Evolutionary conservation across 2,797 vertebrate genomes (phyloP), one percentile per base, ranked within the genome.

Genomic region (Enteromius paludinosus): DNA sequence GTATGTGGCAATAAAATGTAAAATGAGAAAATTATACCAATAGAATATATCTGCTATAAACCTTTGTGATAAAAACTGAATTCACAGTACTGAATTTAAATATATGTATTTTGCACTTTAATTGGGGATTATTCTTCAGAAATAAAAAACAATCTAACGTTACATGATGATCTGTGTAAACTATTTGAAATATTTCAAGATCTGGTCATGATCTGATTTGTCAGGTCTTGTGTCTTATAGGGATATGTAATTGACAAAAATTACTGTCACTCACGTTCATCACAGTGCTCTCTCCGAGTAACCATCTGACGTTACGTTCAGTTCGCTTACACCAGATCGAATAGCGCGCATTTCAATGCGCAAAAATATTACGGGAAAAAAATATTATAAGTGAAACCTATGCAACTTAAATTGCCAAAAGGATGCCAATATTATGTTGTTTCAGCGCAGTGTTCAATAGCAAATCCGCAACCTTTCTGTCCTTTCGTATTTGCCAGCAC

Each of bases 401-500:
- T 18, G 18, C 15, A 30, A 3, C 28, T 1, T 33, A 9, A 64
- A 64, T 62, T 1, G 15, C 14, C 61, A 62, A 8, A 8, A 30
- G 5, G 25, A 14, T 62, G 59, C 28, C 59, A 61, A 17, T 7
- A 28, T 12, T 62, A 30, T 3, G 14, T 0, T 30, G 25, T 62
- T 62, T 62, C 14, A 8, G 0, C 6, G 25, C 59, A 6, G 5
- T 61, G 59, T 6, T 0, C 1, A 61, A 7, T 7, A 15, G 15
- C 59, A 62, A 5, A 7, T 15, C 28, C 3, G 4, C 5, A 14
- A 28, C 3, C n/a, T 5, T 59, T 59, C 20, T 25, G 56, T 25
- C 4, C 2, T 59, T 12, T 59, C n/a, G 1, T 23, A 0, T 0
- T 12, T 0, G 4, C 3, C 1, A 10, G 1, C 10, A 23, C 12